Evolutionary conservation across 2,888 invertebrate species (phyloP).

Genomic region (Epinotia brunnichana): DNA sequence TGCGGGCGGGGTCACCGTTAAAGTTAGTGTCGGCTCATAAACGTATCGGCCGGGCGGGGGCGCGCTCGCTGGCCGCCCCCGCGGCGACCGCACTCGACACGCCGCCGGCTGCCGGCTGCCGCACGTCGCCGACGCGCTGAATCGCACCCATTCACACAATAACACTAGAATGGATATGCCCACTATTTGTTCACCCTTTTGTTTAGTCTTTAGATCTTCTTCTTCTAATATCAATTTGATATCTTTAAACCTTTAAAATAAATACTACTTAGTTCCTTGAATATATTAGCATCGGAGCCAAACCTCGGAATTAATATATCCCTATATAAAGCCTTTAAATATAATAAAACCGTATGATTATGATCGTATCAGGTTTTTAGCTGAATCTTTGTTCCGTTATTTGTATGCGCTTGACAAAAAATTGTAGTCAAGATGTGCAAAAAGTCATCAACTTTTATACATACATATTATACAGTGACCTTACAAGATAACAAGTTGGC

Average conservation of each 20-base stretch:
- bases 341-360: not conserved
- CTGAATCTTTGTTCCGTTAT: not conserved
- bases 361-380: not conserved
- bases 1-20: constrained; percentile 75
- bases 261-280: too few species aligned
- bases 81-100: constrained; percentile 83
- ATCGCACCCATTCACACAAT: constrained; percentile 79
- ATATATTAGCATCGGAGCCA: not conserved
- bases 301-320: not conserved
- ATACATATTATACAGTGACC: not conserved
- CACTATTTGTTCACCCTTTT: constrained; percentile 44
- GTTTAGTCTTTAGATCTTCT: not conserved
- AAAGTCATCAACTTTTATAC: not conserved
- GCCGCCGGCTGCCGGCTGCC: constrained; percentile 69
- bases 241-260: not conserved
- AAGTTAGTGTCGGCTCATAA: constrained; percentile 81
- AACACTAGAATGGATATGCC: constrained; percentile 54
- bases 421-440: not conserved
- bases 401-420: not conserved
- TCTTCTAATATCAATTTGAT: not conserved
- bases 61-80: constrained; percentile 65
- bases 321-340: not conserved
- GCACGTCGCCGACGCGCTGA: constrained; percentile 81
- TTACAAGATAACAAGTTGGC: constrained; percentile 1
- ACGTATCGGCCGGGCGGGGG: constrained; percentile 69